Evolutionary conservation across 2,797 vertebrate species (phyloP), one percentile per base, ranked within the genome.

Genomic region (Nannoperca obscura): DNA sequence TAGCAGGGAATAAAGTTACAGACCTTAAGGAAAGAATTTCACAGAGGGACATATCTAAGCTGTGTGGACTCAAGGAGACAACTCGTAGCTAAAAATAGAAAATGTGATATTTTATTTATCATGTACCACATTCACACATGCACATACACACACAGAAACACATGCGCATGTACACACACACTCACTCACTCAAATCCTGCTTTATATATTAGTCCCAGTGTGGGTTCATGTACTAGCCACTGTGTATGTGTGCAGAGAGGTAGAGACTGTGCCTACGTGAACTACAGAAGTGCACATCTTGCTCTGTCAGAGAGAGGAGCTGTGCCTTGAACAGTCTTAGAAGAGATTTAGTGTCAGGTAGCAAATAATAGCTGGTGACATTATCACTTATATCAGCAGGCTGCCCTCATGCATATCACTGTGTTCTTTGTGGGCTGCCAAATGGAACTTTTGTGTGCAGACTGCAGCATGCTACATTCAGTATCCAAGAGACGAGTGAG

Each of bases 81-180:
- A 80, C 54, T 75, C 67, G 54, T 67, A 34, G 30, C 49, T 83
- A 81, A 88, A 89, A 83, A 89, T 86, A 91, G 76, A 81, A 76
- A 54, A 74, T 53, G 22, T 50, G 52, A 84, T 89, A 63, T 77
- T 83, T 91, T 88, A 88, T 89, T 90, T 64, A 91, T 88, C 61
- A 58, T 7, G 36, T 17, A 22, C 4, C 68, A 2, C 46, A 15
- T 47, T 65, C 30, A 19, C 57, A 77, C 52, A 74, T 20, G 24
- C 42, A 74, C 74, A 47, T 27, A 59, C 52, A 78, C 42, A 67
- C 47, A 66, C 15, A 8, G n/a, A n/a, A 38, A 59, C 2, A 13
- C 30, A 68, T 10, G 19, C 47, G 72, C 22, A 34, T 22, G 14
- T 47, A 61, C 7, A 40, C 24, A 44, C 60, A 49, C 42, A 58